Evolutionary conservation across 2,113 vertebrate genomes (phyloP).

Genomic region (Poecile atricapillus): DNA sequence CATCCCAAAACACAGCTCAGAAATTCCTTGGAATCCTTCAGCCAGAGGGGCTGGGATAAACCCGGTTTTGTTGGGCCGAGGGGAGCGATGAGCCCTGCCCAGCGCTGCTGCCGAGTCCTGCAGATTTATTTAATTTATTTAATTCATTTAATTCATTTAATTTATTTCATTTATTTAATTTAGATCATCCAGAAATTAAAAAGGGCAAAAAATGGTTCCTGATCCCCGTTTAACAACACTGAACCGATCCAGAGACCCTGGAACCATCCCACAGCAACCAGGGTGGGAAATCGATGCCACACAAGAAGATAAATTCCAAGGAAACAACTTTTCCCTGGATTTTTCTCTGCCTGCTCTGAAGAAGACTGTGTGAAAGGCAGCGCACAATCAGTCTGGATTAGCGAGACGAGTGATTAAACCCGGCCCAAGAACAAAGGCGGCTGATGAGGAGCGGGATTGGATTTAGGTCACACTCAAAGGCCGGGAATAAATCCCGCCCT

Average conservation of each 20-base stretch:
- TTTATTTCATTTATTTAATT: not conserved
- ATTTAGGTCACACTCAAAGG: constrained; percentile 59
- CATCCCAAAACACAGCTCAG: not conserved
- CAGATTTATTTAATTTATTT: too few species aligned
- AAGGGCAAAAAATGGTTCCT: not conserved
- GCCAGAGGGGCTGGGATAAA: not conserved
- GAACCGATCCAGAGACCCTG: not conserved
- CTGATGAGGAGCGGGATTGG: constrained; percentile 39
- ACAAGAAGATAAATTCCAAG: not conserved
- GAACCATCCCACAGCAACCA: not conserved
- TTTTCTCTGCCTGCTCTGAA: not conserved
- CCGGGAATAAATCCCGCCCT: constrained; percentile 20
- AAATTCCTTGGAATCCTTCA: not conserved
- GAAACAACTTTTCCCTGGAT: not conserved
- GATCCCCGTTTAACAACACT: not conserved
- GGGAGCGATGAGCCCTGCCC: not conserved
- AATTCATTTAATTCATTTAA: too few species aligned
- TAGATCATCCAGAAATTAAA: not conserved
- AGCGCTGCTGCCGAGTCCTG: not conserved
- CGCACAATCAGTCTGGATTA: constrained; percentile 46
- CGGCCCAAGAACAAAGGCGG: constrained; percentile 53
- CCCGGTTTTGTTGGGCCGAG: not conserved
- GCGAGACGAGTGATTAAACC: constrained; percentile 30
- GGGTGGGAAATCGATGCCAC: rapidly evolving
- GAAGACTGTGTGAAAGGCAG: not conserved